These are phyloP conservation scores for Miniopterus natalensis DNA, from an alignment of 2,113 vertebrate species.

Conservation along the genomic window DNA sequence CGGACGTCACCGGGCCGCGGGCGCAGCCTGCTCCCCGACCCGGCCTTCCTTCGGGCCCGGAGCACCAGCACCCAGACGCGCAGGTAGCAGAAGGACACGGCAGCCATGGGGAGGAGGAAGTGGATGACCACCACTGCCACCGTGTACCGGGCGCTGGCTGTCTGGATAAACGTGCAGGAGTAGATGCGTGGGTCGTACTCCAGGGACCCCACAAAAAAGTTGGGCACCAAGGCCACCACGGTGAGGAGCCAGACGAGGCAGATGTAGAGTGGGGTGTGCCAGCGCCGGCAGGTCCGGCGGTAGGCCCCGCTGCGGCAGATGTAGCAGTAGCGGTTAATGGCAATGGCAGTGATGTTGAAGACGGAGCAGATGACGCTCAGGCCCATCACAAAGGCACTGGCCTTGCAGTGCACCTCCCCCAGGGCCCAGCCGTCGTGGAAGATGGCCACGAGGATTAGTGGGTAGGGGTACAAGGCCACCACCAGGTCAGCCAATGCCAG, in stretches of 20 bases:
- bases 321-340: constrained; percentile 95
- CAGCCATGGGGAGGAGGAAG: constrained; percentile 94
- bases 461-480: constrained; percentile 96
- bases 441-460: constrained; percentile 93
- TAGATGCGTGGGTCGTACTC: constrained; percentile 94
- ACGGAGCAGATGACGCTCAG: constrained; percentile 95
- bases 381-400: constrained; percentile 96
- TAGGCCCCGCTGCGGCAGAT: constrained; percentile 94
- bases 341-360: constrained; percentile 96
- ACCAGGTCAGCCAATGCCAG: constrained; percentile 95
- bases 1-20: constrained; percentile 90
- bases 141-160: constrained; percentile 92
- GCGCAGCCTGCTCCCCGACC: constrained; percentile 88
- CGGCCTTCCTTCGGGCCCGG: constrained; percentile 92
- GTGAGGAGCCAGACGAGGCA: constrained; percentile 92
- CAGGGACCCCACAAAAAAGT: constrained; percentile 94
- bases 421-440: constrained; percentile 94
- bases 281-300: constrained; percentile 90
- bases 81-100: constrained; percentile 96
- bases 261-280: constrained; percentile 92
- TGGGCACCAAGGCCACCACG: constrained; percentile 91
- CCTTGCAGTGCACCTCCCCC: constrained; percentile 94
- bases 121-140: constrained; percentile 92
- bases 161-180: constrained; percentile 95
- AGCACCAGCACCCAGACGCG: constrained; percentile 95